Evolutionary conservation across 2,113 vertebrate genomes (phyloP), one percentile per base, ranked within the genome.

Genomic region (Oxygymnocypris stewartii): DNA sequence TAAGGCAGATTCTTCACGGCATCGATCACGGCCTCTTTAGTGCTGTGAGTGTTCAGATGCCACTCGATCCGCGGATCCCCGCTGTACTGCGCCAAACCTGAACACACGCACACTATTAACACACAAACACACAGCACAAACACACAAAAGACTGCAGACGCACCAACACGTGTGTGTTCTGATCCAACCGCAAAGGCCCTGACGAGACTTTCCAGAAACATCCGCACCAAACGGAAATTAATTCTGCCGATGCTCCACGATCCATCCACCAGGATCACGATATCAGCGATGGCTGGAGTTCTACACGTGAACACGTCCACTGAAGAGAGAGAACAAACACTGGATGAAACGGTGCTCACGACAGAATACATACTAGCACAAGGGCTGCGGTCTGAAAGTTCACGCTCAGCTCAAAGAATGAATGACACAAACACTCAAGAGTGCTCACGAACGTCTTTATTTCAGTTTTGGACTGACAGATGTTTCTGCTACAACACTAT

Each of bases 211-310:
- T 99, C 98, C 92, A 99, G 93, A 92, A 99, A 99, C 0, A 94
- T 93, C 2, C 98, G 94, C 84, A 99, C 97, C 20, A 99, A 95
- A 61, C 96, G 93, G 94, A 99, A 99, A 93, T 99, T 99, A 91
- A 96, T 96, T 86, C 98, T 95, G 6, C 98, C 98, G 75, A 99
- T 99, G 47, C 98, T 99, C 98, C 98, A 99, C 2, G 98, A 99
- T 1, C 98, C 98, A 74, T 99, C 98, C 2, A 99, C 96, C 89
- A 99, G 94, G 84, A 99, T 97, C 40, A 99, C 97, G 2, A 99
- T 97, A 91, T 99, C 98, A 0, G 98, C 95, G 4, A 96, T 91
- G 6, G 97, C 96, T 47, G 96, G 92, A 3, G 94, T 96, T 92
- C 95, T 94, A 91, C 98, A 99, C 31, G 92, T 92, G 80, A 98